Evolutionary conservation across 2,113 vertebrate genomes (phyloP), one percentile per base, ranked within the genome.

Genomic region (Acanthochromis polyacanthus): DNA sequence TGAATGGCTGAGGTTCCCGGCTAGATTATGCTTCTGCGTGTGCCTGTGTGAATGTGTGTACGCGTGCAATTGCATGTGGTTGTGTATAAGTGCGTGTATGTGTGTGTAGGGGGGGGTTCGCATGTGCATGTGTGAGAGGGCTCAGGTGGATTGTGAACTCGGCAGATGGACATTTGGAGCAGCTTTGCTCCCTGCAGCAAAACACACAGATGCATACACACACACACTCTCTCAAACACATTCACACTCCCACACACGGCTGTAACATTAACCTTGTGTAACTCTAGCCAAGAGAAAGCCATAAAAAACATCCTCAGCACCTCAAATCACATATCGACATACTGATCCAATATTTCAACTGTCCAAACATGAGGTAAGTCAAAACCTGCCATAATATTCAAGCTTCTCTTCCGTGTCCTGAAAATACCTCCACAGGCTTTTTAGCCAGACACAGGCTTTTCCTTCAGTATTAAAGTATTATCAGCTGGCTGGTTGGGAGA

Each of bases 101-200:
- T 17, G 56, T 82, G 40, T 23, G 43, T 45, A 16, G 10, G 5
- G 60, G 66, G 36, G 58, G 28, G 67, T 30, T 64, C 55, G 70
- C 61, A 60, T 81, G 73, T 63, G 22, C 55, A 70, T 66, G 61
- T 70, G 81, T 25, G 81, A 88, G 88, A 78, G 90, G 93, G 92
- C 92, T 94, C 88, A 94, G 93, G 93, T 93, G 94, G 90, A 88
- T 85, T 80, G 88, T 79, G 88, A 91, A 92, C 84, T 89, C 77
- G 77, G 88, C 93, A 94, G 93, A 95, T 95, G 93, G 93, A 94
- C 85, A 87, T 88, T 92, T 90, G 92, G 88, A 94, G 91, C 92
- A 93, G 92, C 89, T 91, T 91, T 87, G 64, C 86, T 73, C 86
- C 94, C 93, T 89, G 86, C 92, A 93, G 93, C 90, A 80, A 87